Percentiles rank a stretch among this genome's conserved stretches.
These are phyloP conservation scores for Oeneis ivallda DNA, from an alignment of 2,888 invertebrate genomes.

Conservation along the genomic window DNA sequence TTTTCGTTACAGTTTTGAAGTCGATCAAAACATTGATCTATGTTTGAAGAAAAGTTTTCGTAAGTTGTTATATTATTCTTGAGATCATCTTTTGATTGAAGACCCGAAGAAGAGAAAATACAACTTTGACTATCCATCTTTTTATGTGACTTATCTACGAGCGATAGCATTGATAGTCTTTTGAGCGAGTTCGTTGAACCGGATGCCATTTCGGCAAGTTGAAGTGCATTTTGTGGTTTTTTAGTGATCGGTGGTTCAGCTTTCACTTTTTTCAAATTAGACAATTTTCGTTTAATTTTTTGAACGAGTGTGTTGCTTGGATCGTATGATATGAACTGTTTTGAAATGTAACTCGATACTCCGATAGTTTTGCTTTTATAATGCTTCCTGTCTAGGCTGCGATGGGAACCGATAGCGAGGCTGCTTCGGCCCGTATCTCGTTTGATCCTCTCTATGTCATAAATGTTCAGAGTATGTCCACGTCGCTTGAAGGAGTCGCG, in stretches of 20 bases:
- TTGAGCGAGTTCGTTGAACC: slow-evolving; percentile 72
- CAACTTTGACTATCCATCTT: slow-evolving; percentile 74
- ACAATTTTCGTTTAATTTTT: slow-evolving; percentile 77
- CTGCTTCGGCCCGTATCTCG: slow-evolving; percentile 65
- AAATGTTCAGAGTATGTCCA: slow-evolving; percentile 72
- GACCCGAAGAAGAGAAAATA: slow-evolving; percentile 66
- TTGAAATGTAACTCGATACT: slow-evolving; percentile 76
- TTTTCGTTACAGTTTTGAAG: slow-evolving; percentile 61
- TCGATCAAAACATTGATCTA: slow-evolving; percentile 77
- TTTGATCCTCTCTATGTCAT: slow-evolving; percentile 73
- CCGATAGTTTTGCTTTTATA: slow-evolving; percentile 74
- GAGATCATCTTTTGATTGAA: slow-evolving; percentile 66
- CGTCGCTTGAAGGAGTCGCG: slow-evolving; percentile 62
- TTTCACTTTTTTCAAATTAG: slow-evolving; percentile 76
- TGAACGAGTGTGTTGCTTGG: slow-evolving; percentile 74
- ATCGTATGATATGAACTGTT: slow-evolving; percentile 76
- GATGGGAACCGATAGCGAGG: slow-evolving; percentile 65
- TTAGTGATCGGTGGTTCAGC: slow-evolving; percentile 72
- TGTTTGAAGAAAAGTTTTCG: slow-evolving; percentile 75
- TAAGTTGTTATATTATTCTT: slow-evolving; percentile 66
- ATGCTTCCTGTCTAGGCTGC: slow-evolving; percentile 75
- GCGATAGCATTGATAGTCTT: slow-evolving; percentile 74
- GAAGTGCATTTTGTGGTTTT: slow-evolving; percentile 75
- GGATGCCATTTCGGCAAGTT: slow-evolving; percentile 75
- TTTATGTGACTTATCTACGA: slow-evolving; percentile 71